Evolutionary conservation across 2,888 invertebrate genomes (phyloP), one percentile per base, ranked within the genome.

Genomic region (Clostera curtula): DNA sequence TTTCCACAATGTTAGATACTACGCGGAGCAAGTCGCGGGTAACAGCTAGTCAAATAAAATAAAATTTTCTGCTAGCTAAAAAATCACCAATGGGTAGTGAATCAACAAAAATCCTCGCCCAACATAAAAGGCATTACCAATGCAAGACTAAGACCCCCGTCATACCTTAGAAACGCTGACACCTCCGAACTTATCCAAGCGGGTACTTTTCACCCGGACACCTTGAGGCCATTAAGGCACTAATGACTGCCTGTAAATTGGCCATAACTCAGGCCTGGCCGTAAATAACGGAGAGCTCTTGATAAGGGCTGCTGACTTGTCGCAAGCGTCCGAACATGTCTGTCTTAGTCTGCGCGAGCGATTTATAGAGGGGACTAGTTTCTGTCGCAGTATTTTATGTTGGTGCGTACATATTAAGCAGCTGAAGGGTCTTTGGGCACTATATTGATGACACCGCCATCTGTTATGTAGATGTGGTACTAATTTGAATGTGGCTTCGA

Each of bases 231-330:
- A 79, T 80, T 82, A 80, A 71, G 74, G 71, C 65, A 68, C 56
- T 83, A 83, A 83, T 82, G 83, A 80, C 80, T 80, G 73, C 59
- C 75, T 80, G 82, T 74, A 80, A 82, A 83, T 83, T 80, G 82
- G 80, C 82, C 77, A 77, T 82, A 83, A 82, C 65, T 83, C 82
- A 80, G 74, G 50, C 55, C 47, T 42, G 55, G 64, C 65, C 70
- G 71, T 83, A 83, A 82, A 83, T 83, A 83, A 82, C 77, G 48
- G 63, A 52, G 53, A 54, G 29, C 54, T 57, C 57, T 70, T 76
- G 82, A 82, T 82, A 82, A 83, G 80, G 82, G 77, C 72, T 59
- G 80, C 76, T 74, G 79, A 77, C 60, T 76, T 71, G 79, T 71
- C 76, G 68, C 68, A 56, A 50, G 52, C 56, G 68, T 68, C 68